Base-by-base conservation (phyloP, 2,888 invertebrate species). In the Physocephala rufipes region DNA sequence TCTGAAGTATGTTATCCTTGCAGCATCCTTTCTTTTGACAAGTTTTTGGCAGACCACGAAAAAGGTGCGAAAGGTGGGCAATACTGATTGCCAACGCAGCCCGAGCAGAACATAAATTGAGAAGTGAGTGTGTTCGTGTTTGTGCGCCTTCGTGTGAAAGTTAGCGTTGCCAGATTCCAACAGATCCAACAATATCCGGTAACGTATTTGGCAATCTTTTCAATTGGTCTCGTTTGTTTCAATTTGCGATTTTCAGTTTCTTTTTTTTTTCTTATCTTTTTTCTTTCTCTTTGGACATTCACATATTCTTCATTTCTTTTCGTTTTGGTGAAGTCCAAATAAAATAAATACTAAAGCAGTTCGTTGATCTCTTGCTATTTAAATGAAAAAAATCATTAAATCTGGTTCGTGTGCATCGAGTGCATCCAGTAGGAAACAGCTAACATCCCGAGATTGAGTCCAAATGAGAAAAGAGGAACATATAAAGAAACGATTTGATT, bases 291-390 rank as follows among this genome's bases (percentile, higher is more conserved):
- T 16, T 4, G 5, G 59, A 26, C 16, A 2, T 28, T 59, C 12
- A 53, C 53, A n/a, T 21, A 12, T 24, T 59, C 28, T 36, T 9
- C 5, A 9, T 36, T 36, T 36, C 9, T 36, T 36, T 36, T 36
- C 9, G 4, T n/a, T n/a, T 36, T 15, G 13, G n/a, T n/a, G 19
- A 30, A 15, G 36, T 12, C 30, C 2, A 36, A 36, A 36, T n/a
- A 4, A 45, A 63, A 63, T 63, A 19, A 63, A 63, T 63, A 63
- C 63, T 45, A 45, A 45, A 63, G 63, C 24, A 45, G 63, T 43
- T 45, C 26, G 26, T 7, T 26, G 63, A 15, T 21, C 19, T 5
- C 13, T 9, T 2, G 53, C 21, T 21, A 21, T 15, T n/a, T n/a
- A 51, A 51, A 51, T 19, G 51, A 51, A n/a, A n/a, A 53, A 53